A percentile compares a stretch with the other conserved stretches of the same genome.
phyloP scores from a whole-genome alignment of 2,888 invertebrate species.

The Anoncus sp. region DNA sequence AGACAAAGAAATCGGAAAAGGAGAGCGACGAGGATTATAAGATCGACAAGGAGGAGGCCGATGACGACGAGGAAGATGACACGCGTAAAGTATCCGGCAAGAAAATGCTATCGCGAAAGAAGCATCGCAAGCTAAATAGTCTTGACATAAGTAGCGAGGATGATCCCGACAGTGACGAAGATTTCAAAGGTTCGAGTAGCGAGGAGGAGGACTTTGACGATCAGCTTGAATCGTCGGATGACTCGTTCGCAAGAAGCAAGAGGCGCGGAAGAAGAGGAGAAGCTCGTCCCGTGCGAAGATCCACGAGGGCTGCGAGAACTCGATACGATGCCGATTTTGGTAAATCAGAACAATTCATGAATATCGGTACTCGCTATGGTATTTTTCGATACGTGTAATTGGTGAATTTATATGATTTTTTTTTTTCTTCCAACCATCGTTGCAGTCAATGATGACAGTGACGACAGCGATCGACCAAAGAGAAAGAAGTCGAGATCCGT shows the following conservation, averaged over 20 bases:
- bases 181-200: constrained; percentile 93
- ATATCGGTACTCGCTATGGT: too few relatives aligned
- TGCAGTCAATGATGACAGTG: constrained; percentile 84
- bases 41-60: constrained; percentile 77
- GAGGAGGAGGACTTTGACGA: constrained; percentile 86
- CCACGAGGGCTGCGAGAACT: constrained; percentile 84
- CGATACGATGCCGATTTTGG: constrained; percentile 86
- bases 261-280: constrained; percentile 83
- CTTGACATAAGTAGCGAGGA: constrained; percentile 93
- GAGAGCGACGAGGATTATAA: constrained; percentile 81
- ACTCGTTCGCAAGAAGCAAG: constrained; percentile 83
- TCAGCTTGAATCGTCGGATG: constrained; percentile 85
- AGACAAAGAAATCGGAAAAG: constrained; percentile 74
- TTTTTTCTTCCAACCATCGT: constrained; percentile 19
- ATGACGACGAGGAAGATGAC: constrained; percentile 75
- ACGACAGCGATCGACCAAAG: constrained; percentile 85
- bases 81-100: constrained; percentile 72
- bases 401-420: background rate
- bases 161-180: constrained; percentile 94
- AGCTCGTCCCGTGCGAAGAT: constrained; percentile 84
- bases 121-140: constrained; percentile 91
- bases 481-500: constrained; percentile 86
- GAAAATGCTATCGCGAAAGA: constrained; percentile 82
- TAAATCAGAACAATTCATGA: too few relatives aligned
- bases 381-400: constrained; percentile 18